These are phyloP conservation scores for Ormyrus pomaceus DNA, from an alignment of 2,888 invertebrate genomes.

Conservation along the genomic window DNA sequence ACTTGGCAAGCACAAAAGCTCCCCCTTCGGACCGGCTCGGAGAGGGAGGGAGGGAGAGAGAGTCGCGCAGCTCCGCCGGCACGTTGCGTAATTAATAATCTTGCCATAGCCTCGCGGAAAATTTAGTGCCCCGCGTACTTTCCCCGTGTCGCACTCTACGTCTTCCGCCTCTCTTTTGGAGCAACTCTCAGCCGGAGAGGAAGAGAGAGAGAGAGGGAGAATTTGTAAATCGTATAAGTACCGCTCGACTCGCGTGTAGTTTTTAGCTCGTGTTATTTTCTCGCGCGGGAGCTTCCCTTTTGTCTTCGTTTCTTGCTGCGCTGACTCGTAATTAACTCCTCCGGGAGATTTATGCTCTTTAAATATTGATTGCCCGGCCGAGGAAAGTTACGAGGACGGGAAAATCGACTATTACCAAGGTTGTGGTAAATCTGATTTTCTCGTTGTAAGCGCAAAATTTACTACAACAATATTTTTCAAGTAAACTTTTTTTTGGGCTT, in stretches of 20 bases:
- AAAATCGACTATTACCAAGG: too few relatives aligned
- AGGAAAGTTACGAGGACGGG: neutral
- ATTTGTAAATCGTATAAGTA: slow-evolving; percentile 37
- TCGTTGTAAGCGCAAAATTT: too few relatives aligned
- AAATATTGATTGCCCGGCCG: neutral
- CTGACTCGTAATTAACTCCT: slow-evolving; percentile 34
- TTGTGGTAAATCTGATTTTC: too few relatives aligned
- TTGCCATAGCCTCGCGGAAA: slow-evolving; percentile 54
- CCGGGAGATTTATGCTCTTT: slow-evolving; percentile 17
- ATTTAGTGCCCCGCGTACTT: slow-evolving; percentile 50
- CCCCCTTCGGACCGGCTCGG: slow-evolving; percentile 26
- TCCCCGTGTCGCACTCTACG: slow-evolving; percentile 32
- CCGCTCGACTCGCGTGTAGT: slow-evolving; percentile 13
- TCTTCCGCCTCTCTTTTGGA: slow-evolving; percentile 36
- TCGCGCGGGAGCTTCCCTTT: neutral
- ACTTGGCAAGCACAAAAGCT: slow-evolving; percentile 59
- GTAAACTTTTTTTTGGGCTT: too few relatives aligned
- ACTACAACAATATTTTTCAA: too few relatives aligned
- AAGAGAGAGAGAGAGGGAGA: neutral
- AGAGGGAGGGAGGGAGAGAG: slow-evolving; percentile 25
- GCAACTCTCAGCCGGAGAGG: too few relatives aligned
- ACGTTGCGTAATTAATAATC: slow-evolving; percentile 60
- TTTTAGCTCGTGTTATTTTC: slow-evolving; percentile 35
- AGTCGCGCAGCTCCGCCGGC: slow-evolving; percentile 1
- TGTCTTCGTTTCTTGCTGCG: slow-evolving; percentile 31